Conservation (phyloP, 2,888 invertebrate species). For the Dexiosoma caninum region DNA sequence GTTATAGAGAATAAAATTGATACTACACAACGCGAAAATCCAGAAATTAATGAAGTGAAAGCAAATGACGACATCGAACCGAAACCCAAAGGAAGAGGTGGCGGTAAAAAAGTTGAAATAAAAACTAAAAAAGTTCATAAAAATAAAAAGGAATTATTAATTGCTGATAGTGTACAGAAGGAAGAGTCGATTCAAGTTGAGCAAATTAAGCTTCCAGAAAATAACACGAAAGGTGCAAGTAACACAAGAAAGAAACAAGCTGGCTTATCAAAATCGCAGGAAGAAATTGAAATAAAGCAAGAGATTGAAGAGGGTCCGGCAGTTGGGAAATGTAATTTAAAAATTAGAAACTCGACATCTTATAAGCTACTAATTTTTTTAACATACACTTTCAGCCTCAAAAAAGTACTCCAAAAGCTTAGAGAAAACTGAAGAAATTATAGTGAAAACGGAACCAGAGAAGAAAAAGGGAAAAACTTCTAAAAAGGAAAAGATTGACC, state of each 20-base stretch:
- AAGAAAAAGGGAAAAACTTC: slow-evolving; percentile 31
- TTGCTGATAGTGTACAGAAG: slow-evolving; percentile 56
- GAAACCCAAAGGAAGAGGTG: slow-evolving; percentile 64
- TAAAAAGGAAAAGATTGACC: slow-evolving; percentile 26
- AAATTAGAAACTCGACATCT: too few relatives aligned
- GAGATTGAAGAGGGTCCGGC: neutral
- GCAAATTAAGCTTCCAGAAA: slow-evolving; percentile 22
- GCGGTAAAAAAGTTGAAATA: slow-evolving; percentile 60
- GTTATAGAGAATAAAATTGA: slow-evolving; percentile 45
- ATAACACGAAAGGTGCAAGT: neutral
- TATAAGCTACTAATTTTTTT: neutral
- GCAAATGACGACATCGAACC: slow-evolving; percentile 22
- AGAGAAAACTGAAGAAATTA: slow-evolving; percentile 51
- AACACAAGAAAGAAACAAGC: slow-evolving; percentile 56
- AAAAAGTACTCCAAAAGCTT: slow-evolving; percentile 58
- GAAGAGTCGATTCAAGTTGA: slow-evolving; percentile 18
- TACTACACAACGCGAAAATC: neutral
- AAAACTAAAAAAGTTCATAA: slow-evolving; percentile 27
- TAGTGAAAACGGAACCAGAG: slow-evolving; percentile 37
- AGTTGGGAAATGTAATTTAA: slow-evolving; percentile 14
- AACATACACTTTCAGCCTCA: neutral
- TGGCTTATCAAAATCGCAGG: slow-evolving; percentile 34
- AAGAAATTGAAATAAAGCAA: slow-evolving; percentile 1
- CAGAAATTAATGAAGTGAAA: slow-evolving; percentile 7
- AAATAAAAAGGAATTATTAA: slow-evolving; percentile 12